A percentile compares a stretch with the other conserved stretches of the same genome.
These are phyloP conservation scores for Berghia stephanieae DNA, from an alignment of 1,140 invertebrate species.

Conservation along the genomic window DNA sequence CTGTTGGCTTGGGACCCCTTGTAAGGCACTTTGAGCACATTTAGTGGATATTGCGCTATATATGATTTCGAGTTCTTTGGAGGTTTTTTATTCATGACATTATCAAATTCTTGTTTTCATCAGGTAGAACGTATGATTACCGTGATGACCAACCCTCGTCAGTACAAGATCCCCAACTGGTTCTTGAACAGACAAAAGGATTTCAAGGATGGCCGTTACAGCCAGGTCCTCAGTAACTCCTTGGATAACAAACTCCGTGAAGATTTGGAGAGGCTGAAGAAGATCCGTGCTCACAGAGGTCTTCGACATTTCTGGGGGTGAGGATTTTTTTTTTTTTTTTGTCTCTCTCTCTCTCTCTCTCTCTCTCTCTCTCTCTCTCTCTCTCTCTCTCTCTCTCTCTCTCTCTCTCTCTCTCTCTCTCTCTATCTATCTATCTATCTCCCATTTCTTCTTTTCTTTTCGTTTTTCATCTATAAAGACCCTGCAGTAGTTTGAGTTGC, in stretches of 20 bases:
- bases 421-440: not conserved
- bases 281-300: conserved; percentile 94
- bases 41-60: not conserved
- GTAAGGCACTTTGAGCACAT: no score
- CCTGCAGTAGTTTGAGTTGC: no score
- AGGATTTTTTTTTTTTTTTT: conserved; percentile 28
- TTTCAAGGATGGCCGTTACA: conserved; percentile 98
- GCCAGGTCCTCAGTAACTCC: conserved; percentile 90
- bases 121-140: conserved; percentile 97
- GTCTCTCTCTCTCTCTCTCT: not conserved
- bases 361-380: conserved; percentile 5
- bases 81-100: not conserved
- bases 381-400: not conserved
- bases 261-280: conserved; percentile 97
- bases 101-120: conserved; percentile 39
- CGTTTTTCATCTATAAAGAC: no score
- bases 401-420: not conserved
- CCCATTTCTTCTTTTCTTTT: not conserved
- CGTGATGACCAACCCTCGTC: conserved; percentile 95
- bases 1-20: no score
- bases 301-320: conserved; percentile 96
- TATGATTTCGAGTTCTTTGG: not conserved
- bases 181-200: conserved; percentile 99
- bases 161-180: conserved; percentile 99
- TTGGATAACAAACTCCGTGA: conserved; percentile 98